A percentile compares a stretch with the other conserved stretches of the same genome.
Evolutionary conservation across 2,797 vertebrate genomes (phyloP).

Genomic region (Acanthiza pusilla): DNA sequence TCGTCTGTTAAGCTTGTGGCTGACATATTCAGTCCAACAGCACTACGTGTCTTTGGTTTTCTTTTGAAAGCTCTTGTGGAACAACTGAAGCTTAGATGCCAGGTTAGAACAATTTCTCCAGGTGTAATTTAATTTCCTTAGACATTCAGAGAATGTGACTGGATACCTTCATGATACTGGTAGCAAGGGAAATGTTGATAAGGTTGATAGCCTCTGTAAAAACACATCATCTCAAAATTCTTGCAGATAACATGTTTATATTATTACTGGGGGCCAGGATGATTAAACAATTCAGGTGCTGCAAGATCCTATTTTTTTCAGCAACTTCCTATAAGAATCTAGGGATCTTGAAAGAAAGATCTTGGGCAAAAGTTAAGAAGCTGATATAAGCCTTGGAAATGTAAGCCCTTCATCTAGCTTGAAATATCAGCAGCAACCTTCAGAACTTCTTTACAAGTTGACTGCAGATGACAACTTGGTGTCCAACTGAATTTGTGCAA

Average conservation of each 20-base stretch:
- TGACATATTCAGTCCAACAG: not conserved
- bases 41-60: not conserved
- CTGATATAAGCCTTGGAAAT: not conserved
- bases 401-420: not conserved
- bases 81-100: not conserved
- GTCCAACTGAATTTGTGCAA: not conserved
- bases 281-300: not conserved
- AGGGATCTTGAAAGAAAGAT: not conserved
- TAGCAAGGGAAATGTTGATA: not conserved
- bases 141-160: not conserved
- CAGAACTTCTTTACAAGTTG: not conserved
- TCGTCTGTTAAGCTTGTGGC: not conserved
- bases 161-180: not conserved
- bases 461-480: accelerated
- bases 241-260: not conserved
- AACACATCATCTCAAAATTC: not conserved
- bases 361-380: not conserved
- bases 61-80: not conserved
- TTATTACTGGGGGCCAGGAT: not conserved
- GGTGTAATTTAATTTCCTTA: not conserved
- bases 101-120: not conserved
- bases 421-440: not conserved
- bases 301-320: not conserved
- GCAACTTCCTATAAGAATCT: not conserved
- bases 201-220: not conserved